A percentile compares a stretch with the other conserved stretches of the same genome.
These are phyloP conservation scores for Sorex fumeus DNA, from an alignment of 2,113 vertebrate species.

Conservation along the genomic window DNA sequence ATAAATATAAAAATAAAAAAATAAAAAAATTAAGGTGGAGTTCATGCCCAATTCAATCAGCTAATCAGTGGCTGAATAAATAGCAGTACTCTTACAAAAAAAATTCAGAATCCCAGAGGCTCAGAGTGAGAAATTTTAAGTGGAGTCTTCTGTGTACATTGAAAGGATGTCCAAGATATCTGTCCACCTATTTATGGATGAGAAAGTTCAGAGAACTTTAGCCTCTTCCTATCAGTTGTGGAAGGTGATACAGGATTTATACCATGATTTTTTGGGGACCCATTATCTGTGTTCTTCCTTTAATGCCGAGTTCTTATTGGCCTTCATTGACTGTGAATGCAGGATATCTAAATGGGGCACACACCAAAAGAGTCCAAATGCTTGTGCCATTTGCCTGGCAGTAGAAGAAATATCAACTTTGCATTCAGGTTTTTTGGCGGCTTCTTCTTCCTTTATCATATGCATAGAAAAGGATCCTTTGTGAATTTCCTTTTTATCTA, in stretches of 20 bases:
- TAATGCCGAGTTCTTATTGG: not conserved
- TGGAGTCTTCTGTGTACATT: conserved; percentile 58
- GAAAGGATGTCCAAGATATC: conserved; percentile 38
- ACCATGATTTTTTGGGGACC: conserved; percentile 4
- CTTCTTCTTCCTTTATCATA: not conserved
- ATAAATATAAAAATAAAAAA: too few species aligned
- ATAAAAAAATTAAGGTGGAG: too few species aligned
- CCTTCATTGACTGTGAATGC: conserved; percentile 44
- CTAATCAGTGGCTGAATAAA: too few species aligned
- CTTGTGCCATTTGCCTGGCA: not conserved
- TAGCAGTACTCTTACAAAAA: too few species aligned
- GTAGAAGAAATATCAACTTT: not conserved
- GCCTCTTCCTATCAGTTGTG: conserved; percentile 1
- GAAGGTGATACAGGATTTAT: conserved; percentile 37
- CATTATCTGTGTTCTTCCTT: conserved; percentile 67
- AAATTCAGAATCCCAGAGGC: conserved; percentile 30
- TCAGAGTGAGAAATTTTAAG: conserved; percentile 77
- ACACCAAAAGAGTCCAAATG: not conserved
- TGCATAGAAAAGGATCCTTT: not conserved
- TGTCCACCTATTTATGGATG: conserved; percentile 5
- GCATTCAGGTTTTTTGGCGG: not conserved
- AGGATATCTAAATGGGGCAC: conserved; percentile 27
- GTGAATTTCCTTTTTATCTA: conserved; percentile 1
- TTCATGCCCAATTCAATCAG: too few species aligned
- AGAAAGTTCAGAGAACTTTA: conserved; percentile 60